Percentiles rank a stretch among this genome's conserved stretches.
Evolutionary conservation across 1,140 invertebrate genomes (phyloP).

Genomic region (Hesperophylax magnus): DNA sequence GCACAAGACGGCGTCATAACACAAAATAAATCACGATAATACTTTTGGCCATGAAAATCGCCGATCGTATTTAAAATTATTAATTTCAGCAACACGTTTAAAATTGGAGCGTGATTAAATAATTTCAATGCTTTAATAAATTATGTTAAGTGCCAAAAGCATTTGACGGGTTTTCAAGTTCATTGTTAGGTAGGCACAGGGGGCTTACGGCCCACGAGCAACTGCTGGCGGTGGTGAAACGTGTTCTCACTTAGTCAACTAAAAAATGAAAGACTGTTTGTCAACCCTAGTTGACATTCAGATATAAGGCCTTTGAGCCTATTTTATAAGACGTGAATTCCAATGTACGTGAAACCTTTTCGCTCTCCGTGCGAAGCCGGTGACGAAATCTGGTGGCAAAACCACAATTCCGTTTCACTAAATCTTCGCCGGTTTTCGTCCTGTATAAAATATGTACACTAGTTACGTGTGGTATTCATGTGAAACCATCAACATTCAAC

Average conservation of each 20-base stretch:
- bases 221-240: not conserved
- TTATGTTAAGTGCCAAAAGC: not conserved
- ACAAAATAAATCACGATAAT: too few relatives aligned
- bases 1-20: too few relatives aligned
- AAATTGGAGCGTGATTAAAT: too few relatives aligned
- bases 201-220: not conserved
- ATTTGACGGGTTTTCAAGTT: not conserved
- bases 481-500: too few relatives aligned
- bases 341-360: not conserved
- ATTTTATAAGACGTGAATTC: not conserved
- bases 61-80: too few relatives aligned
- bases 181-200: not conserved
- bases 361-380: not conserved
- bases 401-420: slow-evolving; percentile 19
- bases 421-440: not conserved
- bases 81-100: too few relatives aligned
- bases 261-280: not conserved
- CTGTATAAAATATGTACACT: not conserved
- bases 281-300: not conserved
- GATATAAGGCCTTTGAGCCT: not conserved
- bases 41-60: too few relatives aligned
- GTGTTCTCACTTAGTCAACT: not conserved
- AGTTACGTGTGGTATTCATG: too few relatives aligned
- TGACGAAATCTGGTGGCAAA: slow-evolving; percentile 5
- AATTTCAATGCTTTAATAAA: too few relatives aligned